Evolutionary conservation across 92 coral and sea anemone genomes (phyloP).

Genomic region (Isaurus tuberculatus): DNA sequence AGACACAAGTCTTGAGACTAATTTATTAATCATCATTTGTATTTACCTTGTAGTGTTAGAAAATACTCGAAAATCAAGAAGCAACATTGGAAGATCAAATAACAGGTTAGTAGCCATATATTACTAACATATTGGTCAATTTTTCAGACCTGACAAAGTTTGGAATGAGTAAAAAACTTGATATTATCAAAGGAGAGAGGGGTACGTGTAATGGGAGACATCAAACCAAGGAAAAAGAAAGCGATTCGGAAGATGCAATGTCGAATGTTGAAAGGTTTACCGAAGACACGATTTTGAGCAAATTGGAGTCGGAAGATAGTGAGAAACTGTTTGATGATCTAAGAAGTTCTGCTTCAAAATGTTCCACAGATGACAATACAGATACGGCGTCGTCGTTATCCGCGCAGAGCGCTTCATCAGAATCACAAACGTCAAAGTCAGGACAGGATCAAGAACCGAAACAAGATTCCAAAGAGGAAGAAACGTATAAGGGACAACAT

Average conservation of each 20-base stretch:
- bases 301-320: constrained; percentile 44
- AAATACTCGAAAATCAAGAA: constrained; percentile 40
- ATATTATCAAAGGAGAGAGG: constrained; percentile 40
- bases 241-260: constrained; percentile 25
- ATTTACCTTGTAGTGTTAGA: constrained; percentile 38
- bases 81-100: constrained; percentile 31
- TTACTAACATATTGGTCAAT: constrained; percentile 22
- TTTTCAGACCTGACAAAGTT: constrained; percentile 40
- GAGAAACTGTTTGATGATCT: constrained; percentile 29
- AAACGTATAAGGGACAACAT: neutral
- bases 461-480: neutral
- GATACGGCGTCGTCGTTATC: constrained; percentile 48
- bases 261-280: constrained; percentile 53
- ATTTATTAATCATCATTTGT: constrained; percentile 18
- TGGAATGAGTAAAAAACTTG: constrained; percentile 30
- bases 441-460: neutral
- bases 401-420: constrained; percentile 48
- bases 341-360: constrained; percentile 39
- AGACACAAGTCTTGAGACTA: neutral
- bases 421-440: constrained; percentile 32
- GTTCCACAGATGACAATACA: constrained; percentile 50
- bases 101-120: constrained; percentile 17
- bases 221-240: constrained; percentile 8
- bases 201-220: constrained; percentile 16
- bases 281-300: constrained; percentile 42